phyloP scores from a whole-genome alignment of 2,888 invertebrate species.

The Drosophila prolongata region DNA sequence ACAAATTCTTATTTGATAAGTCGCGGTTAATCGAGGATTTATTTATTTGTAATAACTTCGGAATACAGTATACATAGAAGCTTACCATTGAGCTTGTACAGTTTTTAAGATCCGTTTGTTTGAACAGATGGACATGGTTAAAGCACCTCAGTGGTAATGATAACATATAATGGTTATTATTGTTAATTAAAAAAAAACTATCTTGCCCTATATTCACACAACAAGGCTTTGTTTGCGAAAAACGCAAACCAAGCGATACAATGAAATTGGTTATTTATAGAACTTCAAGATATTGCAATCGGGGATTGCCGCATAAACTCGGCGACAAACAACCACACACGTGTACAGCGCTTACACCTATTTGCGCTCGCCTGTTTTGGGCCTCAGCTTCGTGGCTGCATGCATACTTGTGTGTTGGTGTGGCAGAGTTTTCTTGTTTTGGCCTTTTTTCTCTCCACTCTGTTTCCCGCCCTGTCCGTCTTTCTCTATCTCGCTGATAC shows the following conservation, averaged over 20 bases:
- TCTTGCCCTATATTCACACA: too few species aligned
- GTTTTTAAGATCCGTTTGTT: neutral
- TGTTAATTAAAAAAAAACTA: too few species aligned
- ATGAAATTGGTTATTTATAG: too few species aligned
- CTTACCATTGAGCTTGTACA: too few species aligned
- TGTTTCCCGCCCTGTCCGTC: slow-evolving; percentile 1
- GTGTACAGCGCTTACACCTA: slow-evolving; percentile 64
- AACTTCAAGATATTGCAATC: neutral
- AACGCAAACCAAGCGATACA: too few species aligned
- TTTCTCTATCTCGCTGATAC: slow-evolving; percentile 46
- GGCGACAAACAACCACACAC: slow-evolving; percentile 36
- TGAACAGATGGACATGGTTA: neutral
- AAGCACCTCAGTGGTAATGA: too few species aligned
- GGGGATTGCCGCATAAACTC: slow-evolving; percentile 17
- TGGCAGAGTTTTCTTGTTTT: slow-evolving; percentile 35
- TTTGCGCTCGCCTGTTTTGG: slow-evolving; percentile 72
- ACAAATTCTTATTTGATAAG: too few species aligned
- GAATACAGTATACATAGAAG: too few species aligned
- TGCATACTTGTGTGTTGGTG: slow-evolving; percentile 14
- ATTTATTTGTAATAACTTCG: too few species aligned
- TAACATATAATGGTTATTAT: too few species aligned
- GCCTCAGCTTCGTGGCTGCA: slow-evolving; percentile 49
- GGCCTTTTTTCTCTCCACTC: slow-evolving; percentile 18
- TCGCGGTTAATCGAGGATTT: too few species aligned
- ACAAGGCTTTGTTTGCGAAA: too few species aligned